phyloP scores from a whole-genome alignment of 2,113 vertebrate genomes.

The Butastur rufipennis region DNA sequence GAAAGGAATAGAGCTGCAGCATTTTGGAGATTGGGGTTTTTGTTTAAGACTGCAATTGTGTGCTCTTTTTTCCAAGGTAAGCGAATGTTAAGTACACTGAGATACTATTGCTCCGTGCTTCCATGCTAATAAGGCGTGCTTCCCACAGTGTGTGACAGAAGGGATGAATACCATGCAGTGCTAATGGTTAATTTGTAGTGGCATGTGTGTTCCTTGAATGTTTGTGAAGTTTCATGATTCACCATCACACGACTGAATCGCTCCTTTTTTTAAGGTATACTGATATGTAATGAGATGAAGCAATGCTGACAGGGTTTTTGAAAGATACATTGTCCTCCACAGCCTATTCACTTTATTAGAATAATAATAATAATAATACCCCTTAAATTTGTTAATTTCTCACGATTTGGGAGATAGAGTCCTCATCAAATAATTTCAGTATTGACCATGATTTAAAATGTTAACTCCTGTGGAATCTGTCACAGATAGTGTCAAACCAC shows the following conservation, averaged over 20 bases:
- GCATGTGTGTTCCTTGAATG: constrained; percentile 78
- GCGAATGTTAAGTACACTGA: constrained; percentile 55
- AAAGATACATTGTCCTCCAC: constrained; percentile 48
- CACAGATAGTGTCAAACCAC: constrained; percentile 56
- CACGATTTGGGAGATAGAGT: constrained; percentile 23
- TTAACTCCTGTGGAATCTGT: constrained; percentile 65
- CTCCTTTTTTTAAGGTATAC: constrained; percentile 33
- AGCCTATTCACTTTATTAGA: neutral
- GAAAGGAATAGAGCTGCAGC: neutral
- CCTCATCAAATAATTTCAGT: constrained; percentile 43
- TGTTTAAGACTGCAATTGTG: constrained; percentile 46
- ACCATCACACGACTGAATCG: constrained; percentile 65
- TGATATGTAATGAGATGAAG: constrained; percentile 62
- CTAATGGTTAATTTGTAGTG: constrained; percentile 82
- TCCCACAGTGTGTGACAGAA: constrained; percentile 80
- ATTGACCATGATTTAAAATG: constrained; percentile 65
- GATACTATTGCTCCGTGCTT: constrained; percentile 57
- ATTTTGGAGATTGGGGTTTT: constrained; percentile 16
- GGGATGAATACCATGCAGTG: constrained; percentile 72
- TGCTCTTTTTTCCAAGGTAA: constrained; percentile 54
- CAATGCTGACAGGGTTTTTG: constrained; percentile 37
- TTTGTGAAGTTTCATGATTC: constrained; percentile 75
- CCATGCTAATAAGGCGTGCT: constrained; percentile 77
- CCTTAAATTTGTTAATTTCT: constrained; percentile 63
- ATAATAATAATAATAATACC: neutral